Evolutionary conservation across 1,140 invertebrate species (phyloP), one percentile per base, ranked within the genome.

Genomic region (Lordiphosa collinella): DNA sequence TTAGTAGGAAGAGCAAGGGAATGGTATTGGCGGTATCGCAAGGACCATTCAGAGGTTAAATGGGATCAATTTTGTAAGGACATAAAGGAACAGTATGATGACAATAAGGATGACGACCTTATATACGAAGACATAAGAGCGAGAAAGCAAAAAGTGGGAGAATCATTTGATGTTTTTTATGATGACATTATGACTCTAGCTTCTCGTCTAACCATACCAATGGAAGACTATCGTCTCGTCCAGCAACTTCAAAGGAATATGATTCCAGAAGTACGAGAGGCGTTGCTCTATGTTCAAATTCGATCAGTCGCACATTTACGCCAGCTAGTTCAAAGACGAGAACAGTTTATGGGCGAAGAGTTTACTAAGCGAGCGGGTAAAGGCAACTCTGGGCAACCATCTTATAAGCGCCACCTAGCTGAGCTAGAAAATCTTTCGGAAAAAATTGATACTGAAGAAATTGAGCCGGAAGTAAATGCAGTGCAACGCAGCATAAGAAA

Each of bases 1-100:
- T 3, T 31, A 11, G 2, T 32, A 6, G 44, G 44, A 35, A 18
- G 14, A 25, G 22, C 14, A 2, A 35, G 18, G 6, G 46, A 48
- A n/a, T 48, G 31, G 31, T 48, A 48, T 8, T 18, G 29, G 46
- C 31, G 46, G 11, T 48, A 48, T n/a, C 31, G 10, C 29, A 48
- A 48, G 34, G 14, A 13, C 13, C 7, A 13, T 6, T 7, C 14
- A 3, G 5, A 48, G 9, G 16, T 32, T 34, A 48, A n/a, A 1
- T 48, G 46, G 31, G 16, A 18, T 3, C 14, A 11, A n/a, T 48
- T 43, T 43, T 43, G 41, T 11, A 9, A 29, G n/a, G 22, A 16
- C 7, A 29, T 44, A 3, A n/a, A 11, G 8, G 8, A 25, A 4
- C 41, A 44, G 11, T 44, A 40, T 2, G 31, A 32, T 9, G 44